Evolutionary conservation across 2,113 vertebrate genomes (phyloP), one percentile per base, ranked within the genome.

Genomic region (Chrysemys picta): DNA sequence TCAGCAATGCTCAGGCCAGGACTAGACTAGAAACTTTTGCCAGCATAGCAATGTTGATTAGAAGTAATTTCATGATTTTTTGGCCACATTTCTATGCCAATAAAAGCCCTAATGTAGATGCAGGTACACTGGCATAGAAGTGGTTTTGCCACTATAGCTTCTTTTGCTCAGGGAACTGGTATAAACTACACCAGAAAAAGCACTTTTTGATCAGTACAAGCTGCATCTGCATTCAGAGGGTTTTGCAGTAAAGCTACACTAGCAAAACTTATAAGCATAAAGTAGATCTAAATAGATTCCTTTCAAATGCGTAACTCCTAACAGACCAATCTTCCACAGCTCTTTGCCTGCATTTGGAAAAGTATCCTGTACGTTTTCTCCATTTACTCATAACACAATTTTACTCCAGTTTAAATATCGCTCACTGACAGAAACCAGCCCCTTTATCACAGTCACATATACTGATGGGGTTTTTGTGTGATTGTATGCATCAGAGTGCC

Each of bases 281-380:
- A 56, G 17, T 10, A 56, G 54, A 56, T 56, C 54, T 65, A 75
- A 89, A 75, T 82, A 1, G 31, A 1, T 7, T 80, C 10, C 52
- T 90, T 94, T 82, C 42, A 86, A 53, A 59, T 22, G 6, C 14
- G 75, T 75, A 78, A 79, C 11, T 65, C 86, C 12, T 57, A 76
- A 62, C n/a, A 69, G 42, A 78, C 5, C 22, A n/a, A 47, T 86
- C 59, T 80, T 84, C 62, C 52, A 84, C 24, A 62, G 11, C 1
- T 4, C 50, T 93, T 95, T 80, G 24, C 31, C 6, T 38, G 35
- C 27, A 31, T 92, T 72, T 56, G 62, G 47, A 95, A 78, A 87
- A n/a, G 93, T 84, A 86, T 25, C 3, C 10, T n/a, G 31, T 2
- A 69, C 80, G 31, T 17, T 80, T 93, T 88, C 12, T 19, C 22